Percentiles rank a stretch among this genome's conserved stretches.
phyloP scores from a whole-genome alignment of 2,888 invertebrate species.

The Gryllus longicercus region DNA sequence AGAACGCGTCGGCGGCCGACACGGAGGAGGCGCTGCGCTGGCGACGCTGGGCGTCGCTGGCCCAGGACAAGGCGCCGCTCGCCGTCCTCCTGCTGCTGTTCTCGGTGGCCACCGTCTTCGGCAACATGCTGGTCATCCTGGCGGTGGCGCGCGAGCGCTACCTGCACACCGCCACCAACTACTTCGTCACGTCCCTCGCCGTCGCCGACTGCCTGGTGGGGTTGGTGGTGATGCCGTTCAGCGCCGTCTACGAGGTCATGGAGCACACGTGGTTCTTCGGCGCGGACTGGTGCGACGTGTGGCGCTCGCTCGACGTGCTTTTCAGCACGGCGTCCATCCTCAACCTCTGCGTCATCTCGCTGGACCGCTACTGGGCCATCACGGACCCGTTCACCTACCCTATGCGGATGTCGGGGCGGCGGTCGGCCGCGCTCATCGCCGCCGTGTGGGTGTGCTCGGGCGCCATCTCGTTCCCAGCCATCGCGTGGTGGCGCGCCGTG shows the following conservation, averaged over 20 bases:
- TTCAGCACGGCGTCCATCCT: conserved; percentile 97
- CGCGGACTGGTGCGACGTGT: conserved; percentile 93
- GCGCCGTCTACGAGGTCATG: conserved; percentile 82
- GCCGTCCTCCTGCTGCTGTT: conserved; percentile 81
- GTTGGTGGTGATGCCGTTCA: conserved; percentile 96
- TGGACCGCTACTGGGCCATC: conserved; percentile 98
- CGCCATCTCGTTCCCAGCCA: conserved; percentile 96
- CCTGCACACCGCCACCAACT: conserved; percentile 94
- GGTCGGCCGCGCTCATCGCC: conserved; percentile 83
- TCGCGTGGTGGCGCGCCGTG: conserved; percentile 92
- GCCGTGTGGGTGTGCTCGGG: conserved; percentile 96
- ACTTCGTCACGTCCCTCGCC: conserved; percentile 94
- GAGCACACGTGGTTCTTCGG: conserved; percentile 94
- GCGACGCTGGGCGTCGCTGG: conserved; percentile 53
- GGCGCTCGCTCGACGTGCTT: conserved; percentile 94
- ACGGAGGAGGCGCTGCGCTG: conserved; percentile 43
- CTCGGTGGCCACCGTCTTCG: conserved; percentile 89
- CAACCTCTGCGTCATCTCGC: conserved; percentile 93
- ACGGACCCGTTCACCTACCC: conserved; percentile 98
- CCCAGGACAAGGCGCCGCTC: conserved; percentile 69
- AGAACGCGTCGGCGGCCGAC: conserved; percentile 21
- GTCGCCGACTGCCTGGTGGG: conserved; percentile 96
- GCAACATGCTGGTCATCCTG: conserved; percentile 89
- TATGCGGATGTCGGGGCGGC: conserved; percentile 83
- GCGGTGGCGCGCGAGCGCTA: conserved; percentile 91